Base-by-base conservation (phyloP, 2,888 invertebrate genomes). In the Trilocha varians region DNA sequence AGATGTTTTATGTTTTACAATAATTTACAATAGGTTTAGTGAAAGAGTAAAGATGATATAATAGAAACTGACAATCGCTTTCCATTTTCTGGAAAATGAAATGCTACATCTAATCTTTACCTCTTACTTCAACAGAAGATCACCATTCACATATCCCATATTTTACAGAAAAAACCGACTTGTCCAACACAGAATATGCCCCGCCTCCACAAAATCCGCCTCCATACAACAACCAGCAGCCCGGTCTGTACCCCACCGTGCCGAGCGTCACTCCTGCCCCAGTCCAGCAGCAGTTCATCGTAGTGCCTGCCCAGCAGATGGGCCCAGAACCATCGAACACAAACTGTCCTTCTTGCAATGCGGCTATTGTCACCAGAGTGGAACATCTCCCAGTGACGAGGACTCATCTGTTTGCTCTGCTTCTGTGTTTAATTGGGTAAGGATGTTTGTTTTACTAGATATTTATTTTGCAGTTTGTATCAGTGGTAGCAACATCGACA, bases 351-450 rank as follows among this genome's bases (percentile, higher is more conserved):
- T 74, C 72, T 1, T 87, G 87, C 46, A 65, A 68, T 2, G 78
- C 78, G 3, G 70, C 57, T 11, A 64, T 82, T 5, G 57, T 70
- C 13, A 82, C 83, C 1, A 69, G 70, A 34, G 53, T 86, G 5
- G 62, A 68, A 32, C 58, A 55, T 38, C 77, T 71, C 38, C 56
- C 87, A 9, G 79, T 77, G 0, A 78, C 78, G 0, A 79, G 74
- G 39, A 88, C 88, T 1, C 88, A 88, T 50, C 48, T 87, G 13
- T 71, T 86, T 16, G 88, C 88, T 1, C 41, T 80, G 8, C 17
- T 86, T 4, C 58, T 88, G 5, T 88, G 85, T 45, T 42, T 72
- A 38, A 72, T 69, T 33, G 32, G 50, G 56, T 58, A 45, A 53
- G 55, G 52, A 43, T n/a, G n/a, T n/a, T n/a, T n/a, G n/a, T n/a